Conservation (phyloP, 92 coral and sea anemone species). For the Zoanthus solanderi region DNA sequence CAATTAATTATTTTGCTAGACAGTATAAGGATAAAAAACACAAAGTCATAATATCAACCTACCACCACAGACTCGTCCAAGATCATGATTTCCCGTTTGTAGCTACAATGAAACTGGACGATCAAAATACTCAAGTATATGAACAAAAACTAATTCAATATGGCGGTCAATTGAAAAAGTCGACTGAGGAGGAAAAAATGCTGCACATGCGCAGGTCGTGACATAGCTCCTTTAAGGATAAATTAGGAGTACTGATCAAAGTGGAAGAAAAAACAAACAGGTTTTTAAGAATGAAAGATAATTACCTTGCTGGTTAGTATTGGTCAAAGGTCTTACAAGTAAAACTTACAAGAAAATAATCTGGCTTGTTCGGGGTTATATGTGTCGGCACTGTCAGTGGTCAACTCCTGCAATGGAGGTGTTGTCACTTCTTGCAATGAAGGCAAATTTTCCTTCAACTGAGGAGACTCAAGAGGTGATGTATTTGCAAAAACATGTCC, state of each 20-base stretch:
- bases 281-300: not conserved
- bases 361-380: slow-evolving; percentile 55
- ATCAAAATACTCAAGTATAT: not conserved
- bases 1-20: too few species aligned
- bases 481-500: slow-evolving; percentile 47
- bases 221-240: not conserved
- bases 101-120: not conserved
- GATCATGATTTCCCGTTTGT: not conserved
- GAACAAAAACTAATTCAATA: not conserved
- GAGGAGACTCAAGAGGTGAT: slow-evolving; percentile 77
- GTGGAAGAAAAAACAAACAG: not conserved
- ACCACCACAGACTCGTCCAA: not conserved
- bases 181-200: too few species aligned
- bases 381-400: slow-evolving; percentile 29
- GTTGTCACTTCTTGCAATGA: slow-evolving; percentile 79
- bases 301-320: too few species aligned
- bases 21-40: too few species aligned
- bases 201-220: not conserved
- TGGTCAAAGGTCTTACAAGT: too few species aligned
- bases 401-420: slow-evolving; percentile 17
- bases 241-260: not conserved
- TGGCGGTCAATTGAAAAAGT: not conserved
- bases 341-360: slow-evolving; percentile 55
- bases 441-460: slow-evolving; percentile 77
- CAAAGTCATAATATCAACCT: not conserved